Evolutionary conservation across 2,113 vertebrate species (phyloP).

Genomic region (Myocastor coypus): DNA sequence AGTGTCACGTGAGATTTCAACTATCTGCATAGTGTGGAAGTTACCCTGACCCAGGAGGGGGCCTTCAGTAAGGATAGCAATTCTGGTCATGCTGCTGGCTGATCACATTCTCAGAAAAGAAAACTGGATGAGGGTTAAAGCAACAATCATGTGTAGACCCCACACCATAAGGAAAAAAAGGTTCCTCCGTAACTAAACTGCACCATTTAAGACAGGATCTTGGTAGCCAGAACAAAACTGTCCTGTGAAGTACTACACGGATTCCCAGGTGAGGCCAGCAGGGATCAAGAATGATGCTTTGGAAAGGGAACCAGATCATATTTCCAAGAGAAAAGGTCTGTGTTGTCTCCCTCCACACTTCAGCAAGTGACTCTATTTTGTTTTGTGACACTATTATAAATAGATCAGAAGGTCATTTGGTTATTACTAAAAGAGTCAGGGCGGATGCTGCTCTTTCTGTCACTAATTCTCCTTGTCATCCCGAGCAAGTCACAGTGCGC

Average conservation of each 20-base stretch:
- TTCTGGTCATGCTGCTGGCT: background rate
- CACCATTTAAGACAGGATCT: constrained; percentile 5
- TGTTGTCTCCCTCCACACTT: background rate
- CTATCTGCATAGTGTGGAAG: background rate
- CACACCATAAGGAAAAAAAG: constrained; percentile 24
- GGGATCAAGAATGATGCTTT: background rate
- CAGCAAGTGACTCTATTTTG: background rate
- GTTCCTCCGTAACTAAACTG: constrained; percentile 9
- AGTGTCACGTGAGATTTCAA: background rate
- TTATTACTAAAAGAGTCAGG: background rate
- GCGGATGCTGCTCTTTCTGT: background rate
- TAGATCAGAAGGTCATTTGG: constrained; percentile 18
- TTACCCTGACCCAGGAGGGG: background rate
- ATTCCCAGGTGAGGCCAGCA: background rate
- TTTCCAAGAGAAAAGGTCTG: background rate
- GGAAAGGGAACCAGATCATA: background rate
- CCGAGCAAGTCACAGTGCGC: background rate
- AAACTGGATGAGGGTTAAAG: background rate
- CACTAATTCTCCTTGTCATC: constrained; percentile 29
- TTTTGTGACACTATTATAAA: constrained; percentile 19
- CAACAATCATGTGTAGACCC: constrained; percentile 26
- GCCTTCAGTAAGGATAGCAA: constrained; percentile 21
- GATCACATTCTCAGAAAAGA: constrained; percentile 38
- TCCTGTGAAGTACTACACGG: background rate
- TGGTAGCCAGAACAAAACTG: background rate